phyloP scores from a whole-genome alignment of 2,113 vertebrate species.

The Galbula dea region DNA sequence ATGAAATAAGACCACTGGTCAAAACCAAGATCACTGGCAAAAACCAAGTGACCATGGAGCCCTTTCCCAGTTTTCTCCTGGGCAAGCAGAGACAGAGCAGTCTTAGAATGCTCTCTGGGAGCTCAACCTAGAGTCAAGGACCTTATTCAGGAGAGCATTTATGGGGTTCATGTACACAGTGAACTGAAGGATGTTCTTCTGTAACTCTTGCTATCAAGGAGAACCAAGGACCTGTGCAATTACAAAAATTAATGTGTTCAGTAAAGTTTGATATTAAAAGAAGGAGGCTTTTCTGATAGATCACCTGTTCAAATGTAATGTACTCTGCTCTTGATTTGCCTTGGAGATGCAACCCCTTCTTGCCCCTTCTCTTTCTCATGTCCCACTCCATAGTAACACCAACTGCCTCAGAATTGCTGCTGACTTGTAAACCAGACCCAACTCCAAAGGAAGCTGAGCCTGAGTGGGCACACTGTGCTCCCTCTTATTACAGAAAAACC shows the following conservation, averaged over 20 bases:
- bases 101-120: neutral
- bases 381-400: neutral
- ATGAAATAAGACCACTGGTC: neutral
- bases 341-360: neutral
- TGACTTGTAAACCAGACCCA: neutral
- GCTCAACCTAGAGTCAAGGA: neutral
- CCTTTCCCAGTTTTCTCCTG: neutral
- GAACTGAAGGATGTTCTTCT: neutral
- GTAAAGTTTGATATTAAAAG: neutral
- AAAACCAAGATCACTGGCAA: too few species aligned
- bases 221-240: neutral
- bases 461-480: neutral
- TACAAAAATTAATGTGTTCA: neutral
- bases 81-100: rapidly evolving
- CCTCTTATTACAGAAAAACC: neutral
- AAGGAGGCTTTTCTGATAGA: neutral
- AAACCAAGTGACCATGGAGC: neutral
- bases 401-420: neutral
- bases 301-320: neutral
- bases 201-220: neutral
- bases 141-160: neutral
- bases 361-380: neutral
- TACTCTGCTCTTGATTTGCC: neutral
- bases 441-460: neutral
- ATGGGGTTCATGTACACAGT: neutral